Conservation (phyloP, 2,113 vertebrate species). For the Mastomys natalensis region DNA sequence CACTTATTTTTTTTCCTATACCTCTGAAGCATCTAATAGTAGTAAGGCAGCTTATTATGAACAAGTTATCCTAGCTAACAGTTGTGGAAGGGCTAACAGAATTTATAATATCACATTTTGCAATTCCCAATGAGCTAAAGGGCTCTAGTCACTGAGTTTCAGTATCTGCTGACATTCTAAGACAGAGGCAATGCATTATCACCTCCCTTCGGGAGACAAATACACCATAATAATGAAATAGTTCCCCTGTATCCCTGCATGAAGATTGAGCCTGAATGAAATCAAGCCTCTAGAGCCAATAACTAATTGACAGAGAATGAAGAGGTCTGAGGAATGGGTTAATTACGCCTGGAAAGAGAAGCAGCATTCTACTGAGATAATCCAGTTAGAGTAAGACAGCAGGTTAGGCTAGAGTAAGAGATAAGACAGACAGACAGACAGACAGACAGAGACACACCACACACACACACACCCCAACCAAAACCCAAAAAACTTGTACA, state of each 20-base stretch:
- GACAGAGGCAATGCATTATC: neutral
- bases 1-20: conserved; percentile 22
- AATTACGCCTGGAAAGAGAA: neutral
- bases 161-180: neutral
- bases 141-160: neutral
- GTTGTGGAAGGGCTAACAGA: neutral
- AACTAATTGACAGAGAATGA: conserved; percentile 7
- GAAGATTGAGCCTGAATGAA: neutral
- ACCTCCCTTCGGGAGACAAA: neutral
- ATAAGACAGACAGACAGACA: neutral
- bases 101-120: conserved; percentile 8
- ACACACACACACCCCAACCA: neutral
- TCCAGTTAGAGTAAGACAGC: neutral
- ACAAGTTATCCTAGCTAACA: conserved; percentile 39
- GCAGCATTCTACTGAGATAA: neutral
- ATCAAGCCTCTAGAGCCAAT: conserved; percentile 2
- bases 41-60: neutral
- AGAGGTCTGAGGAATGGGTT: conserved; percentile 30
- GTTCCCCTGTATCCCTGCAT: neutral
- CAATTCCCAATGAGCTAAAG: neutral
- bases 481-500: neutral
- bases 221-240: neutral
- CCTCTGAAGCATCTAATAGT: neutral
- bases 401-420: neutral
- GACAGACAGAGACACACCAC: neutral